Evolutionary conservation across 2,113 vertebrate species (phyloP).

Genomic region (Laterallus jamaicensis): DNA sequence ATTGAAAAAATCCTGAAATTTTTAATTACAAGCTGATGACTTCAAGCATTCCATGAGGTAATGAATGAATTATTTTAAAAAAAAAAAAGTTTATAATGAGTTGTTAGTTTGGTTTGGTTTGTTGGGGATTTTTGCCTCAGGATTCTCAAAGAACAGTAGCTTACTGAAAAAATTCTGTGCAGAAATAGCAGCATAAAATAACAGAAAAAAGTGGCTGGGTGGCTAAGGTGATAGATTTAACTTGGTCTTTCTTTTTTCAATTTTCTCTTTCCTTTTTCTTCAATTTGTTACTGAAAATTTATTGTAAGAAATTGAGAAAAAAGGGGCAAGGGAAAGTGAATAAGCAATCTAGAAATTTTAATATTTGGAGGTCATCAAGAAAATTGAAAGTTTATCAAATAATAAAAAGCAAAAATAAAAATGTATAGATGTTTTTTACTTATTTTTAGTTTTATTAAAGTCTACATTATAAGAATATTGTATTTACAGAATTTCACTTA

Average conservation of each 20-base stretch:
- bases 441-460: background rate
- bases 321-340: rapidly evolving
- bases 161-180: background rate
- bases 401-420: background rate
- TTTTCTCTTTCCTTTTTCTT: background rate
- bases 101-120: too few species aligned
- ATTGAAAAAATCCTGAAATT: background rate
- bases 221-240: background rate
- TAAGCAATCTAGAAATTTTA: background rate
- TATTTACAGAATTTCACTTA: background rate
- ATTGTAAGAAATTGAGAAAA: background rate
- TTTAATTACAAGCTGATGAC: background rate
- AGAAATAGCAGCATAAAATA: background rate
- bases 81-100: background rate
- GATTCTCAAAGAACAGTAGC: background rate
- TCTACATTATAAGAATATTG: background rate
- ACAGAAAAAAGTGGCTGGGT: rapidly evolving
- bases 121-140: background rate
- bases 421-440: rapidly evolving
- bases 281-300: background rate
- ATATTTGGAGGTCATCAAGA: background rate
- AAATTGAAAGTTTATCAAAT: background rate
- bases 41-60: background rate
- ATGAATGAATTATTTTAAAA: background rate
- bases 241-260: background rate